These are phyloP conservation scores for Sebastes matsubarae DNA, from an alignment of 2,797 vertebrate genomes.

Conservation along the genomic window DNA sequence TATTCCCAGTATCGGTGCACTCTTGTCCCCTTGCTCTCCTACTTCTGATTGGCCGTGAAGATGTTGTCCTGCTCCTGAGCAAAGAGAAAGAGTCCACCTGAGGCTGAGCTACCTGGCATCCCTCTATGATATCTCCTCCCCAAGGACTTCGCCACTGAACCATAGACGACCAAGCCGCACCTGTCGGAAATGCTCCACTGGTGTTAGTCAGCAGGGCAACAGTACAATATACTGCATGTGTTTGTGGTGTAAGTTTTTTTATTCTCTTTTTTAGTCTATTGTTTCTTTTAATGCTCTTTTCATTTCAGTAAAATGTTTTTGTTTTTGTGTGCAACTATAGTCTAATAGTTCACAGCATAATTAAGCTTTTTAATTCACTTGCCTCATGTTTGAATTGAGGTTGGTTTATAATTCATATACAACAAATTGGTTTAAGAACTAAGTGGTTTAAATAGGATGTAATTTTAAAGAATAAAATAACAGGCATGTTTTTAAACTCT, in stretches of 20 bases:
- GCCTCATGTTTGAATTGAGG: neutral
- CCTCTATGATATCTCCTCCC: slow-evolving; percentile 4
- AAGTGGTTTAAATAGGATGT: neutral
- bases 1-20: neutral
- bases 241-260: neutral
- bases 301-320: neutral
- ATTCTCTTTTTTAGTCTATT: neutral
- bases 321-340: neutral
- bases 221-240: neutral
- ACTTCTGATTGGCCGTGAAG: slow-evolving; percentile 1
- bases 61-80: neutral
- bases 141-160: slow-evolving; percentile 23
- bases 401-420: neutral
- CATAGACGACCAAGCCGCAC: slow-evolving; percentile 1
- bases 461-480: neutral
- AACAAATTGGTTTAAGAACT: neutral
- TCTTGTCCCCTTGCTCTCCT: neutral
- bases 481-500: neutral
- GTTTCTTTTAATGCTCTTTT: neutral
- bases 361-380: neutral
- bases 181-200: slow-evolving; percentile 23
- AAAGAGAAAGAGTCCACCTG: slow-evolving; percentile 2
- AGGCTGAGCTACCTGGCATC: slow-evolving; percentile 10
- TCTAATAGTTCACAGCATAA: neutral
- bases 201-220: neutral